These are phyloP conservation scores for Parnassius orleans DNA, from an alignment of 2,888 invertebrate species.

Conservation along the genomic window DNA sequence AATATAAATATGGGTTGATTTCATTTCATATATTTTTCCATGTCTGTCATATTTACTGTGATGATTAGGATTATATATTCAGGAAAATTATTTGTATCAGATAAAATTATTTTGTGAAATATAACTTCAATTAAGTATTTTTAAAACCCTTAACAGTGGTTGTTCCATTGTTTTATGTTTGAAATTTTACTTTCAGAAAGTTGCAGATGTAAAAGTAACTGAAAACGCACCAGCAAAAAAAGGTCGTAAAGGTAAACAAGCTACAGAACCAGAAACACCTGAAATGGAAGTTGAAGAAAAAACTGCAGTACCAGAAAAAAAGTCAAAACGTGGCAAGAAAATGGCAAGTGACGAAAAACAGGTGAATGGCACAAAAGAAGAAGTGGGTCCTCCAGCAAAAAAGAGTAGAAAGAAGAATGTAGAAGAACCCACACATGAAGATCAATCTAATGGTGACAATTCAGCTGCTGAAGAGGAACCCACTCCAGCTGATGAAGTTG, in stretches of 20 bases:
- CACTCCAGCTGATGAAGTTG: constrained; percentile 42
- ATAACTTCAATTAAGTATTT: no score
- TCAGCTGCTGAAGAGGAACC: constrained; percentile 53
- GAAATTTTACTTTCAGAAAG: constrained; percentile 55
- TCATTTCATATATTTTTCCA: no score
- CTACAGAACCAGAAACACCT: constrained; percentile 42
- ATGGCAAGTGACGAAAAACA: constrained; percentile 36
- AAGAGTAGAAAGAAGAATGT: constrained; percentile 61
- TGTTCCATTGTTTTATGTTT: no score
- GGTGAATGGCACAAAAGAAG: constrained; percentile 47
- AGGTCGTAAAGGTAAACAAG: constrained; percentile 61
- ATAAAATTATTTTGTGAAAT: no score
- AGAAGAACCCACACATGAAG: constrained; percentile 44
- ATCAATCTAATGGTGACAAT: constrained; percentile 51
- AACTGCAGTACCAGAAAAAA: constrained; percentile 36
- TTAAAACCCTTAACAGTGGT: no score
- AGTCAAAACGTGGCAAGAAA: constrained; percentile 58
- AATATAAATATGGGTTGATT: no score
- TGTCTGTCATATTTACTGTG: no score
- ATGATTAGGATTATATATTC: no score
- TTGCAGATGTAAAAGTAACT: constrained; percentile 53
- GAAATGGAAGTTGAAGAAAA: constrained; percentile 44
- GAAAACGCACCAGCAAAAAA: constrained; percentile 64
- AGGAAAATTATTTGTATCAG: no score
- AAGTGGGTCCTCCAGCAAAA: constrained; percentile 52